Evolutionary conservation across 2,113 vertebrate species (phyloP).

Genomic region (Phrynocephalus versicolor): DNA sequence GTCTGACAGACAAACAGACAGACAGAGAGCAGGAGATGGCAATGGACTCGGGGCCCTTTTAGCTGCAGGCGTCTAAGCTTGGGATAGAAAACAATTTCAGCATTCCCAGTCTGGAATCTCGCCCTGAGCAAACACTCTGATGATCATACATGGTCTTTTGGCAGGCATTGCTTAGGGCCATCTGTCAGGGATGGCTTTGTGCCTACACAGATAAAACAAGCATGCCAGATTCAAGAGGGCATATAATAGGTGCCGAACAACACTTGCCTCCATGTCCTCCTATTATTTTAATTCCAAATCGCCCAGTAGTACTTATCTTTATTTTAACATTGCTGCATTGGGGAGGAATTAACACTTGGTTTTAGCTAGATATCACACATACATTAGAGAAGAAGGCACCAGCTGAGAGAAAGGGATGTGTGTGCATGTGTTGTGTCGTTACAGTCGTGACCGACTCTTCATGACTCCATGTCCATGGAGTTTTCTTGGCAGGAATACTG

Average conservation of each 20-base stretch:
- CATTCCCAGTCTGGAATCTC: constrained; percentile 70
- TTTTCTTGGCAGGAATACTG: too few species aligned
- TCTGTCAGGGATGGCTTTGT: constrained; percentile 73
- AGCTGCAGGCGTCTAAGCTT: constrained; percentile 58
- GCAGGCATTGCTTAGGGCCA: constrained; percentile 73
- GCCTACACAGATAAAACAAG: constrained; percentile 67
- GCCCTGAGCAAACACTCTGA: constrained; percentile 75
- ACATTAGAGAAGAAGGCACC: neutral
- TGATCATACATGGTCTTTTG: constrained; percentile 80
- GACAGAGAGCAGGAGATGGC: neutral
- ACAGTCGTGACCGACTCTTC: too few species aligned
- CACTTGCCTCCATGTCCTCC: constrained; percentile 60
- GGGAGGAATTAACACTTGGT: constrained; percentile 57
- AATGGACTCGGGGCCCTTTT: constrained; percentile 16
- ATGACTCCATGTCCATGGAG: too few species aligned
- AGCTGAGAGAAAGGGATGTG: neutral
- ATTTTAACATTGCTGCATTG: constrained; percentile 62
- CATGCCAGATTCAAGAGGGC: constrained; percentile 69
- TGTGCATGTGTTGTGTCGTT: too few species aligned
- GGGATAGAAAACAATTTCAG: constrained; percentile 77
- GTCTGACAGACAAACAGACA: neutral
- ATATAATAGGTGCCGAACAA: constrained; percentile 67
- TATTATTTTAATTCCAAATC: constrained; percentile 64
- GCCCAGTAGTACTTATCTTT: constrained; percentile 61
- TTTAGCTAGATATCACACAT: constrained; percentile 41